Base-by-base conservation (phyloP, 2,888 invertebrate species). In the Argyra leucocephala region DNA sequence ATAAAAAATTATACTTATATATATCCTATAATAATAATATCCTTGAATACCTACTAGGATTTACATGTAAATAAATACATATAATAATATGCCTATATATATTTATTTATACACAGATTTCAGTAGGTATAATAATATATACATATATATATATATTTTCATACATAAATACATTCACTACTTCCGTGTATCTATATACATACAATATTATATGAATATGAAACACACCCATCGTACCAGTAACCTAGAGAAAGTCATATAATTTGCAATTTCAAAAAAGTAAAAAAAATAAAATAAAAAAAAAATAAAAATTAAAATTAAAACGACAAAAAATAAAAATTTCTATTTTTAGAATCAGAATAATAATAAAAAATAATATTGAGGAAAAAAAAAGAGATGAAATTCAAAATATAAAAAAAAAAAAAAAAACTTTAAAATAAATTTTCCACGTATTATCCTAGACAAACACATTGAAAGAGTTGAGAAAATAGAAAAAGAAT, bases 231-330 rank as follows among this genome's bases (percentile, higher is more conserved):
- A n/a, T n/a, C 18, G 18, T 48, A 48, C 48, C 48, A 48, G 48
- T 48, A 48, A 48, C 48, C 48, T 48, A 48, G 48, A 48, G 48
- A 48, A 48, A 48, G n/a, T 48, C 48, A 48, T 48, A 48, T 9
- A 48, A 48, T 48, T n/a, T 48, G 48, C 48, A 48, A 48, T n/a
- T 48, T 48, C 18, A 48, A n/a, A 48, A 48, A 2, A 10, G 18
- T 15, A 37, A 37, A 37, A 37, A 37, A 3, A 37, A 37, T 12
- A 15, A 37, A 3, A 37, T 9, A 37, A 37, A 37, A 48, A 18
- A 18, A 48, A 48, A 48, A 48, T 2, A 48, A 18, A 48, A 48
- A 48, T 3, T n/a, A n/a, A 48, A 48, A n/a, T 3, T 2, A 48
- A 48, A 48, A n/a, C 12, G 12, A 9, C 2, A 15, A 31, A 48